Percentiles rank a stretch among this genome's conserved stretches.
Conservation (phyloP, 2,797 vertebrate species). For the Salarias fasciatus region DNA sequence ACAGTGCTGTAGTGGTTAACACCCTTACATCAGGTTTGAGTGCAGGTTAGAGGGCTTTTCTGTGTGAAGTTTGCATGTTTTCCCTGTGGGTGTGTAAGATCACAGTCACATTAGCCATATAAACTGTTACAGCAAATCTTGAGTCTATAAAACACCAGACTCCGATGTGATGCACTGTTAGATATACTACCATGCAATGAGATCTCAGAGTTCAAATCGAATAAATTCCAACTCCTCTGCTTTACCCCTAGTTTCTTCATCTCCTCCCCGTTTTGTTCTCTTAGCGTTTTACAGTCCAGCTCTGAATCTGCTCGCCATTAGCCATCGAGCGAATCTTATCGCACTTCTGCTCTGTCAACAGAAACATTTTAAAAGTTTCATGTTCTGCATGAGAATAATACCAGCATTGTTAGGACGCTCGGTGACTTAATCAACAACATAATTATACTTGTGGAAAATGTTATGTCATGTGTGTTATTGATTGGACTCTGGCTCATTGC, state of each 20-base stretch:
- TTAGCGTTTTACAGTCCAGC: conserved; percentile 16
- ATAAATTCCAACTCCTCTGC: no score
- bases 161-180: no score
- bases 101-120: no score
- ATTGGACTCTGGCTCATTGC: conserved; percentile 63
- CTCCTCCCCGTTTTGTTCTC: background rate
- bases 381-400: conserved; percentile 47
- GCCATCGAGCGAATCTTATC: conserved; percentile 15
- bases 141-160: no score
- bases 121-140: no score
- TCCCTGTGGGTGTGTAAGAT: no score
- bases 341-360: conserved; percentile 42
- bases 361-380: conserved; percentile 32
- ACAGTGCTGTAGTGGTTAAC: no score
- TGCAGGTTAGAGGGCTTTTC: no score
- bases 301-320: conserved; percentile 13
- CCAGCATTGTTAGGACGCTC: conserved; percentile 37
- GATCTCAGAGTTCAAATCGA: no score
- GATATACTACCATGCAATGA: no score
- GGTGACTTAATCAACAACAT: conserved; percentile 66
- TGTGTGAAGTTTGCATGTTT: no score
- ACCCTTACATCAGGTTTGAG: no score
- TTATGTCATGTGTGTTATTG: conserved; percentile 56
- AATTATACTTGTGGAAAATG: conserved; percentile 65
- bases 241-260: background rate